Evolutionary conservation across 2,888 invertebrate genomes (phyloP).

Genomic region (Nomada hirtipes): DNA sequence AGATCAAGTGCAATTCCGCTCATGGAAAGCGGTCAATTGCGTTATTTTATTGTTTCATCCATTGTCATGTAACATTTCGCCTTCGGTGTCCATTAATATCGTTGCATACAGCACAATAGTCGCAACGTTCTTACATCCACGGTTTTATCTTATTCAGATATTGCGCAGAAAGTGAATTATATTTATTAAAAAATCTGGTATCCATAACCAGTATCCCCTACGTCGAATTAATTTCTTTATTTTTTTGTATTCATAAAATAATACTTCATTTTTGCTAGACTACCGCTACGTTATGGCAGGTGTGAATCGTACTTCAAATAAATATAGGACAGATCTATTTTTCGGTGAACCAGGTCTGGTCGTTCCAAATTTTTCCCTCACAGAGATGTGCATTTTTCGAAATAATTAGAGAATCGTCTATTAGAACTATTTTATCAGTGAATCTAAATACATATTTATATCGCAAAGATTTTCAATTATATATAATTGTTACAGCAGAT

Average conservation of each 20-base stretch:
- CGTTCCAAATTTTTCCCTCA: too few species aligned
- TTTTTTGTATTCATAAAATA: background rate
- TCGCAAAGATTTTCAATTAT: background rate
- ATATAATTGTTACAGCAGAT: background rate
- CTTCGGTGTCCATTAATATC: conserved; percentile 54
- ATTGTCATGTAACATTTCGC: conserved; percentile 45
- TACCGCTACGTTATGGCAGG: background rate
- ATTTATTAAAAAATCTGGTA: background rate
- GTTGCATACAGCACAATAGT: conserved; percentile 7
- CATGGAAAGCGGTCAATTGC: conserved; percentile 61
- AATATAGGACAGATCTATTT: background rate
- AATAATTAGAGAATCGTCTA: background rate
- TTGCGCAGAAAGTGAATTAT: conserved; percentile 12
- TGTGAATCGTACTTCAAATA: background rate
- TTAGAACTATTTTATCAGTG: background rate
- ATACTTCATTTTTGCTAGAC: background rate
- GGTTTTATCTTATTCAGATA: conserved; percentile 18
- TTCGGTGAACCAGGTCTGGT: background rate
- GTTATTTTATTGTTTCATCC: conserved; percentile 58
- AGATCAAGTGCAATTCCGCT: conserved; percentile 60
- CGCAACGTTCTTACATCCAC: conserved; percentile 10
- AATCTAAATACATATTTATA: background rate
- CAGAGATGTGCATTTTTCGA: background rate
- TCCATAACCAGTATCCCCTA: background rate
- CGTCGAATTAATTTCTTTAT: background rate